Base-by-base conservation (phyloP, 2,113 vertebrate species). In the Pelmatolapia mariae region DNA sequence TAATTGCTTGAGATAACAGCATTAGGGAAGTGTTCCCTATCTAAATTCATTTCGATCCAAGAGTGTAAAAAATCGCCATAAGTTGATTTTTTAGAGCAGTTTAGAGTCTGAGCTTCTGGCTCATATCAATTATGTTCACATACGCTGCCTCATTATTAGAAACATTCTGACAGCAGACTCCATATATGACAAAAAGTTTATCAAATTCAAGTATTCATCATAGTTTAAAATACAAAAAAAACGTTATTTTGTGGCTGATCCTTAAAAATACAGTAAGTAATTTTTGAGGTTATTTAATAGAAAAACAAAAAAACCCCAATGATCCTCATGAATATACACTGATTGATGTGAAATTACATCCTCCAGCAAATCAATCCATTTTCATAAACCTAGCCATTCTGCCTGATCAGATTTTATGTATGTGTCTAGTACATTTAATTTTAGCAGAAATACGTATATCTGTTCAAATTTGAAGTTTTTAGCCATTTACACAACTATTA, bases 261-360 rank as follows among this genome's bases (percentile, higher is more conserved):
- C 16, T 18, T 50, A 18, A 4, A 29, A 15, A 15, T 57, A 57
- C 13, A 57, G 7, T 29, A 29, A 26, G 53, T 56, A 29, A 53
- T 57, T 2, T 57, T 57, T 57, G 3, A 29, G 54, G 54, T 57
- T 29, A 57, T 26, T 29, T 57, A 57, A 57, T 1, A 26, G 54
- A 57, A 57, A 15, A 26, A 1, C 3, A 1, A 26, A 57, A 56
- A 24, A 36, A 5, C 0, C 3, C 1, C 12, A 57, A 0, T 26
- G 54, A 26, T 59, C 24, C 56, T 59, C 24, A 9, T 59, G 8
- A 59, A 59, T 29, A 57, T 0, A 59, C 26, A 9, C 24, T 0
- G 0, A 59, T 29, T 29, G 29, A 16, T 59, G 56, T 59, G 56
- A 29, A 59, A 59, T 59, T 59, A 59, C 22, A 16, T 31, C 26